Evolutionary conservation across 2,113 vertebrate species (phyloP), one percentile per base, ranked within the genome.

Genomic region (Pelobates fuscus): DNA sequence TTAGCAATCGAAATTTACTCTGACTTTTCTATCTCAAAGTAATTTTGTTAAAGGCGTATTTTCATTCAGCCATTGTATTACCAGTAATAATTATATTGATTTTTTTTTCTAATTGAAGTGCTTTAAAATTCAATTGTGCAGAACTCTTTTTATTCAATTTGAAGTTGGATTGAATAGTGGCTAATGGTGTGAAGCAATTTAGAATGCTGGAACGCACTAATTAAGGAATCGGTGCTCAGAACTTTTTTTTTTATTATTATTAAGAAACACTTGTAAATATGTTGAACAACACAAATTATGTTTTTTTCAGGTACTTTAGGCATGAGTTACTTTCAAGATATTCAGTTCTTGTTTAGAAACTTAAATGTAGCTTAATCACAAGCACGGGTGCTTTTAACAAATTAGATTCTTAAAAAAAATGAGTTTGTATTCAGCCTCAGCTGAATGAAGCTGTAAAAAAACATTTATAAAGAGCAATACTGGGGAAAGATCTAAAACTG

Each of bases 41-140:
- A 71, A 71, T 71, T 60, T 26, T 15, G 41, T 61, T 71, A 61
- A 71, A 27, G 55, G 37, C 69, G 20, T 46, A 29, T 29, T 26
- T 49, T 26, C 69, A 46, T 26, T 29, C 41, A 26, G 27, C 3
- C 25, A 29, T 70, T 71, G 57, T 61, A 71, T 49, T 61, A 24
- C 57, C 43, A 30, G 24, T 49, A 29, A 71, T 71, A 46, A 61
- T 71, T 20, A 25, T 71, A 71, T 71, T 71, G 69, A 71, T 71
- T 71, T n/a, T 70, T 65, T 65, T 66, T 66, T 46, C 57, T 71
- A 29, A 71, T 71, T 71, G 23, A 60, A 71, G 57, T 61, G 32
- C 57, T 71, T 29, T 43, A 29, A 25, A 61, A 71, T 71, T n/a
- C 60, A n/a, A 71, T 71, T 46, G 25, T 29, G 57, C 24, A 71